A percentile compares a stretch with the other conserved stretches of the same genome.
Evolutionary conservation across 2,797 vertebrate species (phyloP).

Genomic region (Glyptemys insculpta): DNA sequence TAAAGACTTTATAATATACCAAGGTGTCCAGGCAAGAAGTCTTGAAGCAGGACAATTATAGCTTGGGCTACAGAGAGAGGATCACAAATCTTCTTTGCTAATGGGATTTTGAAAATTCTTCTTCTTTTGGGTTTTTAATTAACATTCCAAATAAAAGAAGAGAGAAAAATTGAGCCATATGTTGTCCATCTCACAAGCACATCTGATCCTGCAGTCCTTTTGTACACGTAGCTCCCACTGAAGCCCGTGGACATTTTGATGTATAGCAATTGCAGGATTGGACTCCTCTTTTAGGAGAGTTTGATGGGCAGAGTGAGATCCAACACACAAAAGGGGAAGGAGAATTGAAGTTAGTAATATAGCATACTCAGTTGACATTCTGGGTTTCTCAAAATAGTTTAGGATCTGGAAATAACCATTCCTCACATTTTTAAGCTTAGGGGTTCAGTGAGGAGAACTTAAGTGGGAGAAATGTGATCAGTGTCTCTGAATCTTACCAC

Average conservation of each 20-base stretch:
- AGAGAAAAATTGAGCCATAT: too few species aligned
- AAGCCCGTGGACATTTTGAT: neutral
- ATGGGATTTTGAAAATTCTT: too few species aligned
- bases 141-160: too few species aligned
- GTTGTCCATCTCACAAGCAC: neutral
- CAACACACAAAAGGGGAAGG: neutral
- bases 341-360: neutral
- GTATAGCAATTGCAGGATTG: neutral
- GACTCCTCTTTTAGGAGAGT: neutral
- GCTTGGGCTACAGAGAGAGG: neutral
- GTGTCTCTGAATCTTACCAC: neutral
- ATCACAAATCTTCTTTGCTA: too few species aligned
- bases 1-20: neutral
- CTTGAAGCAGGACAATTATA: neutral
- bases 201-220: neutral
- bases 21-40: neutral
- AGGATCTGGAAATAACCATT: neutral
- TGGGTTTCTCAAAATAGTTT: neutral
- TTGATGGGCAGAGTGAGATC: neutral
- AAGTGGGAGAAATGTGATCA: neutral
- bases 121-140: too few species aligned
- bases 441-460: neutral
- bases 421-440: neutral
- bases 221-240: neutral
- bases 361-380: neutral